Base-by-base conservation (phyloP, 2,797 vertebrate genomes). In the Pelochelys cantorii region DNA sequence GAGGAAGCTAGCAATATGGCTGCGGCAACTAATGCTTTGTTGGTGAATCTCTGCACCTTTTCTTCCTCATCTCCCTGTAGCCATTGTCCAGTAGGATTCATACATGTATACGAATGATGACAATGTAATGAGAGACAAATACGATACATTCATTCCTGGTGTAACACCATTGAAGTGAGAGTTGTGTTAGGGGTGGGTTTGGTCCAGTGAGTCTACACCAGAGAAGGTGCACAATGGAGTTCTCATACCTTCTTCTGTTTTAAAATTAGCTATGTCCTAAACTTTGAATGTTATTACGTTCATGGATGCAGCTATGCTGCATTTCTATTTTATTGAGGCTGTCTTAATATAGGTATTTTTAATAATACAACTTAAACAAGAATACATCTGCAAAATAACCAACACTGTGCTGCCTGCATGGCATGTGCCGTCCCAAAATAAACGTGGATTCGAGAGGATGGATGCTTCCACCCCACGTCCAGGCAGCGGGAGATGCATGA, bases 401-500 rank as follows among this genome's bases (percentile, higher is more conserved):
- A 94, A 94, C 96, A 95, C 95, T 89, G 91, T 88, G 93, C 96
- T 95, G 93, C 94, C 93, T 27, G 82, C 83, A 2, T 85, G 92
- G 96, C 93, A 95, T 91, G 92, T 94, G 97, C 52, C 10, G 93
- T 88, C 96, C 95, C 92, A 96, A 95, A 97, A 97, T 95, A 97
- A 97, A 95, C 90, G 96, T 85, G 27, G 56, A 54, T 94, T 94
- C 87, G 92, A 91, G 92, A 93, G 34, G 95, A 87, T 94, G 60
- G 6, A 78, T 68, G 95, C 95, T 93, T 86, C 95, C 78, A 37
- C 84, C 81, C 90, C 86, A 92, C 75, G 82, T 89, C 95, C 93
- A 90, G 91, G 93, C 96, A 95, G 95, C 96, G 93, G 94, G 94
- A 93, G 93, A 90, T 94, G 95, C 94, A 95, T 92, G 94, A 96